Conservation (phyloP, 1,140 invertebrate species). For the Prorops nasuta region DNA sequence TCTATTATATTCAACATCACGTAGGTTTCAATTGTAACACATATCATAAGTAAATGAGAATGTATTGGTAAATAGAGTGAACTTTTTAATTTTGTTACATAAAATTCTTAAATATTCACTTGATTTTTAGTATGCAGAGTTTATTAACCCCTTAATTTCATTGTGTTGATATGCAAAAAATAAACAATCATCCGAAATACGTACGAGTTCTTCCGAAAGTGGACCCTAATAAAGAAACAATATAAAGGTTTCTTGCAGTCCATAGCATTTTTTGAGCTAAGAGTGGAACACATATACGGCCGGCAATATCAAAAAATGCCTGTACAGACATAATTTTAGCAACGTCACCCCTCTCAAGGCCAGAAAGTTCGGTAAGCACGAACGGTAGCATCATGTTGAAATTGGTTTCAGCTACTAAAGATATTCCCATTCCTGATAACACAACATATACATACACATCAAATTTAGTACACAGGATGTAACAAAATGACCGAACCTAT, state of each 20-base stretch:
- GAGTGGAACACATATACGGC: constrained; percentile 44
- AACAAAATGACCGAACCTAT: too few relatives aligned
- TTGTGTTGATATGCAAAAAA: too few relatives aligned
- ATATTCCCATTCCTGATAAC: constrained; percentile 22
- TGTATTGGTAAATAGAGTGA: too few relatives aligned
- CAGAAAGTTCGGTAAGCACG: constrained; percentile 39
- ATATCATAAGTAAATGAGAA: too few relatives aligned
- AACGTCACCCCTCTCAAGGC: constrained; percentile 33
- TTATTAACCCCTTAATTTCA: too few relatives aligned
- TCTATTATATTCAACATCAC: too few relatives aligned
- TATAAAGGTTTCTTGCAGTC: constrained; percentile 41
- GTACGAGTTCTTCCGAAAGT: constrained; percentile 43
- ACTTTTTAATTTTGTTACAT: too few relatives aligned
- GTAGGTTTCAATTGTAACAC: too few relatives aligned
- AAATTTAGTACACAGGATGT: not conserved
- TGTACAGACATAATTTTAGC: constrained; percentile 44
- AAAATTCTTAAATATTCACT: too few relatives aligned
- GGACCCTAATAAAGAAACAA: constrained; percentile 40
- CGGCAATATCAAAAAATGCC: constrained; percentile 40
- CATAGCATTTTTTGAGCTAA: constrained; percentile 31
- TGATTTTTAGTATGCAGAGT: too few relatives aligned
- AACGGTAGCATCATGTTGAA: constrained; percentile 46
- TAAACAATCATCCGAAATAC: too few relatives aligned
- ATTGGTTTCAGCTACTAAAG: constrained; percentile 33
- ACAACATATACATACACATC: not conserved